Conservation (phyloP, 2,888 invertebrate species). For the Trypoxylon attenuatum region DNA sequence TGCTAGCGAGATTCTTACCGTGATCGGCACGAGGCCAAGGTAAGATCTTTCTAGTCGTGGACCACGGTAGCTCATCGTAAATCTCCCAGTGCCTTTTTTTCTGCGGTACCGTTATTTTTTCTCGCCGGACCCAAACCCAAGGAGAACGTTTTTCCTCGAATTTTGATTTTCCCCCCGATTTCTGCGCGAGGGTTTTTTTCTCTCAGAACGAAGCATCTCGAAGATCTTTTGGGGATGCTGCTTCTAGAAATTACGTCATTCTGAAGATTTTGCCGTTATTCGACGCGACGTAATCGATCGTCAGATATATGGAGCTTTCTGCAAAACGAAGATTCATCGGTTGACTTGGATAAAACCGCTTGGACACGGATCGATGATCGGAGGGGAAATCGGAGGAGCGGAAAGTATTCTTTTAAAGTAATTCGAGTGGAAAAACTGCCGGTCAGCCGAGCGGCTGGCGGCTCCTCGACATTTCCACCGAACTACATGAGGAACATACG, state of each 20-base stretch:
- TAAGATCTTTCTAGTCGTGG: slow-evolving; percentile 3
- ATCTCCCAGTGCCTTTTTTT: slow-evolving; percentile 45
- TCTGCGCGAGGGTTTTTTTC: not conserved
- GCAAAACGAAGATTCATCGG: too few relatives aligned
- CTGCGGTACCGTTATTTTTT: slow-evolving; percentile 53
- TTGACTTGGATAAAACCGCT: too few relatives aligned
- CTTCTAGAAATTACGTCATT: too few relatives aligned
- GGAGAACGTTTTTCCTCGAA: slow-evolving; percentile 32
- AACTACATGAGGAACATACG: slow-evolving; percentile 47
- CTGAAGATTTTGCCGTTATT: too few relatives aligned
- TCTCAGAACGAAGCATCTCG: too few relatives aligned
- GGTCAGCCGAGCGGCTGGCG: not conserved
- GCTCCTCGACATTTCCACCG: slow-evolving; percentile 24
- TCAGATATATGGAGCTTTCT: too few relatives aligned
- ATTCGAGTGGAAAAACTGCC: slow-evolving; percentile 20
- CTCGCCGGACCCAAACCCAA: slow-evolving; percentile 23
- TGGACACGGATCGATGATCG: too few relatives aligned
- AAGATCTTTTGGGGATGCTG: too few relatives aligned
- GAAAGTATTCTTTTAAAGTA: slow-evolving; percentile 1
- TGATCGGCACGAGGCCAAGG: not conserved
- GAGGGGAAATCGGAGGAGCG: not conserved
- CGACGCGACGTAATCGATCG: too few relatives aligned
- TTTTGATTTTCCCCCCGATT: slow-evolving; percentile 25
- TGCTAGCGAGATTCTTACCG: slow-evolving; percentile 3
- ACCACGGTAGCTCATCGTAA: slow-evolving; percentile 50